Base-by-base conservation (phyloP, 2,113 vertebrate genomes). In the Symphodus melops region DNA sequence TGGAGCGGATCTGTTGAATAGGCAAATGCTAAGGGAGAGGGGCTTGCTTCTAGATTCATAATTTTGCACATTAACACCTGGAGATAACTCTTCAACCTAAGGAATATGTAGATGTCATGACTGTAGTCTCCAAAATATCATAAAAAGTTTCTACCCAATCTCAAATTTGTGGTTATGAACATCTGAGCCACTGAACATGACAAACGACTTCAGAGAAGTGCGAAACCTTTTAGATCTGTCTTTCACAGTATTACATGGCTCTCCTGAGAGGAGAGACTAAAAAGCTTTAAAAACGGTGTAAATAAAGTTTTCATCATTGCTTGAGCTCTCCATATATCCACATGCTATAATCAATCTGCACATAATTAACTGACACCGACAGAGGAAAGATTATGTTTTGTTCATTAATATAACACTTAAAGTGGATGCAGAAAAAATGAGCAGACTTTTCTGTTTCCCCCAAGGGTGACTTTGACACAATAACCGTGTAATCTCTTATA, bases 401-500 rank as follows among this genome's bases (percentile, higher is more conserved):
- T 10, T 51, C 44, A 68, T 86, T 75, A 81, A 63, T 79, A 25
- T 79, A 17, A 65, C 23, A 33, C 1, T 33, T 33, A 61, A 19
- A 75, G 52, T 54, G 9, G 68, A 53, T 49, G 66, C 36, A 48
- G 49, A 60, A 72, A 60, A 74, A 55, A 77, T 71, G 20, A 67
- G 75, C 83, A 49, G 66, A 42, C 25, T 52, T 1, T 46, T 37
- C 61, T 14, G 21, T 62, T 49, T 81, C 62, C 74, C 79, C 51
- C 66, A 52, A 68, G 79, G 57, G 3, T 48, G 64, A 80, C 48
- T 86, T 85, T 75, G 54, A 71, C 64, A 80, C 83, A 80, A 84
- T 75, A 82, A 78, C 74, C n/a, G 71, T 60, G 60, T 76, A 59
- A 85, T 85, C 64, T 82, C 76, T 74, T 74, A 64, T 78, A 82